Conservation (phyloP, 2,113 vertebrate genomes). For the Meriones unguiculatus region DNA sequence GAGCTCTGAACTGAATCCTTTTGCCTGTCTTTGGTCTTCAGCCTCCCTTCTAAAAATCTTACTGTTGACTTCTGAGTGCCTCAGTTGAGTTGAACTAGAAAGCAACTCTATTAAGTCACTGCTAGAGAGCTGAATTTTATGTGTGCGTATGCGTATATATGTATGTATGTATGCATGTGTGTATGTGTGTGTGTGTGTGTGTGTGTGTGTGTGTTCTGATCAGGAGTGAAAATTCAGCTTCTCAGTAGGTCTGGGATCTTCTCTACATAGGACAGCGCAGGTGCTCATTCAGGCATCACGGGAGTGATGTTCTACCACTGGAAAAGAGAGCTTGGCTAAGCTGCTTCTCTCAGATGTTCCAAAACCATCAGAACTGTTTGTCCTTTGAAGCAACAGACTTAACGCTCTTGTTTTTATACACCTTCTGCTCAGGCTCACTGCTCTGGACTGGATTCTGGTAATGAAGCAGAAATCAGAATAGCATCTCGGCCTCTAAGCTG, state of each 20-base stretch:
- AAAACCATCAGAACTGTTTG: neutral
- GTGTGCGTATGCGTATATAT: neutral
- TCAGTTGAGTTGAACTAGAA: neutral
- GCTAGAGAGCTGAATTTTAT: neutral
- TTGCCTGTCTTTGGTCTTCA: rapidly evolving
- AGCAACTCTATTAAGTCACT: neutral
- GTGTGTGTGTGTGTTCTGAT: neutral
- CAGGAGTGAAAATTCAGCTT: neutral
- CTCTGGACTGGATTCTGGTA: neutral
- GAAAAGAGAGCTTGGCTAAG: neutral
- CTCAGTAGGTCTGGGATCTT: no score
- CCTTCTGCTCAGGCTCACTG: rapidly evolving
- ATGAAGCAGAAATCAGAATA: rapidly evolving
- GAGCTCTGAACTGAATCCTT: neutral
- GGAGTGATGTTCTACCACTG: rapidly evolving
- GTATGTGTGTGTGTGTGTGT: no score
- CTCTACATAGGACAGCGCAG: neutral
- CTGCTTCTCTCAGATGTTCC: neutral
- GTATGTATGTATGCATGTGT: neutral
- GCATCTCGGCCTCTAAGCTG: rapidly evolving
- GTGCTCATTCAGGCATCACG: neutral
- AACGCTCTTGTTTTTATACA: neutral
- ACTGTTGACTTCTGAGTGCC: no score
- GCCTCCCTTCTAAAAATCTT: rapidly evolving
- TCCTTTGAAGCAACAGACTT: neutral